Evolutionary conservation across 2,888 invertebrate species (phyloP).

Genomic region (Dynastes grantii): DNA sequence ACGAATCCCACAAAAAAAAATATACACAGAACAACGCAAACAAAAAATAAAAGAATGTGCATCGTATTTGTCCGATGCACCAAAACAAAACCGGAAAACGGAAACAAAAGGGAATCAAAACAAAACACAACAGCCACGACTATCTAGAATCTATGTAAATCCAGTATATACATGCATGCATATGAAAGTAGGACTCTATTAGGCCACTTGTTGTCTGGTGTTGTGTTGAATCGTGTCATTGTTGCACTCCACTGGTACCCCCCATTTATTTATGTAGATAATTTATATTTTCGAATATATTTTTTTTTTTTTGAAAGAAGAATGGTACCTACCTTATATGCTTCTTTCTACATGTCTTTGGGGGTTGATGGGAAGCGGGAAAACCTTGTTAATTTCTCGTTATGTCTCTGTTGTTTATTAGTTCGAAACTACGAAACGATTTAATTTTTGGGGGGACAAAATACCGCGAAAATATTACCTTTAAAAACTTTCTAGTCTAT

Average conservation of each 20-base stretch:
- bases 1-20: no score
- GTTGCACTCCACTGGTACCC: not conserved
- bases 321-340: not conserved
- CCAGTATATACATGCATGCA: no score
- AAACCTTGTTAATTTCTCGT: no score
- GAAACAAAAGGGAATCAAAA: not conserved
- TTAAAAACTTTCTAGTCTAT: not conserved
- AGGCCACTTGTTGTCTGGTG: conserved; percentile 16
- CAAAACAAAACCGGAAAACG: not conserved
- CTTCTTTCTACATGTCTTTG: not conserved
- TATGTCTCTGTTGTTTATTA: no score
- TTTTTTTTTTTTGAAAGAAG: not conserved
- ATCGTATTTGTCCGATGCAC: not conserved
- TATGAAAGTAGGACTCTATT: not conserved
- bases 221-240: not conserved
- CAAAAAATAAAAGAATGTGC: not conserved
- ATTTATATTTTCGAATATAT: no score
- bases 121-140: not conserved
- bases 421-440: no score
- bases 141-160: not conserved
- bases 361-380: not conserved
- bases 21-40: not conserved
- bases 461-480: no score
- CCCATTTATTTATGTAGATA: not conserved
- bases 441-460: no score